These are phyloP conservation scores for Centruroides vittatus DNA, from an alignment of 1,140 invertebrate species.

Conservation along the genomic window DNA sequence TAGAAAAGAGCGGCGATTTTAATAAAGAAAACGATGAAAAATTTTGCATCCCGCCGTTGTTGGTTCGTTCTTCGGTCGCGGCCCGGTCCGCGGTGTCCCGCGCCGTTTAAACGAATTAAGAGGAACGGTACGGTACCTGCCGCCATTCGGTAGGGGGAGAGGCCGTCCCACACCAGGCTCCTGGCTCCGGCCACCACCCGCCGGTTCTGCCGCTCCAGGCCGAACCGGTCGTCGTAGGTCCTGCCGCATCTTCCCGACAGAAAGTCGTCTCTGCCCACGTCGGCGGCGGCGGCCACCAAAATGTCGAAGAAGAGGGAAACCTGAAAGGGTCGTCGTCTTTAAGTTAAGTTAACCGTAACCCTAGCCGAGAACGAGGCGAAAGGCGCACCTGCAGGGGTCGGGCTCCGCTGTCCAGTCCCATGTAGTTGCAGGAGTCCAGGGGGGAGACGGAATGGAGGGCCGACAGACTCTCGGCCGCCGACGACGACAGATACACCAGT, in stretches of 20 bases:
- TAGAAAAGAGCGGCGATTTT: too few relatives aligned
- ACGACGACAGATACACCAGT: conserved; percentile 29
- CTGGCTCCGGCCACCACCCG: background rate
- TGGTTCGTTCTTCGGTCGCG: too few relatives aligned
- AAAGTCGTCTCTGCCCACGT: conserved; percentile 29
- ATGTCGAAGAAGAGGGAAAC: conserved; percentile 38
- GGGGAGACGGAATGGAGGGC: conserved; percentile 31
- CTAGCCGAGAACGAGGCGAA: too few relatives aligned
- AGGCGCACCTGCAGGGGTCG: conserved; percentile 30
- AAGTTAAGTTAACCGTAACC: background rate
- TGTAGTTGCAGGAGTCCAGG: conserved; percentile 36
- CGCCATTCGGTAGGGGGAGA: conserved; percentile 15
- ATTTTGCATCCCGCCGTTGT: too few relatives aligned
- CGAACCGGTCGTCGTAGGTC: conserved; percentile 11
- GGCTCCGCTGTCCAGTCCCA: conserved; percentile 36
- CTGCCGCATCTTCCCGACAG: conserved; percentile 24
- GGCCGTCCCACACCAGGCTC: conserved; percentile 26
- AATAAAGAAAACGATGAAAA: background rate
- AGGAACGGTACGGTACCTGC: background rate
- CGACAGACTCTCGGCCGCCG: conserved; percentile 30
- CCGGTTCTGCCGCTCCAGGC: background rate
- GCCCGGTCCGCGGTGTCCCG: too few relatives aligned
- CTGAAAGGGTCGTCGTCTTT: conserved; percentile 21
- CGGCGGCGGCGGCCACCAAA: conserved; percentile 30
- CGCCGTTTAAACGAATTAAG: too few relatives aligned